phyloP scores from a whole-genome alignment of 1,140 invertebrate species.

The Drosophila rufa region DNA sequence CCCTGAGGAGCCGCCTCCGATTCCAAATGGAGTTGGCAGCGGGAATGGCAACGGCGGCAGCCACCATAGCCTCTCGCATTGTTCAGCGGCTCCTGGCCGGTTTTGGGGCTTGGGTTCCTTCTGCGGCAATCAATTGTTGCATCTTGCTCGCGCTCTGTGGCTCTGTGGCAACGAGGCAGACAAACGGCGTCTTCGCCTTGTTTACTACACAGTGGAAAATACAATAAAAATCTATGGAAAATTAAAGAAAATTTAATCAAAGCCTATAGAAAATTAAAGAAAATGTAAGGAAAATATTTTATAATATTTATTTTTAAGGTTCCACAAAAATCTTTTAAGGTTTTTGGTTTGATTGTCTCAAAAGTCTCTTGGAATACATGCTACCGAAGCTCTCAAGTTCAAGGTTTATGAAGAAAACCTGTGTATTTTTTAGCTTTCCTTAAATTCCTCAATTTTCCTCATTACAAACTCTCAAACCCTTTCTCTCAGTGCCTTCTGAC shows the following conservation, averaged over 20 bases:
- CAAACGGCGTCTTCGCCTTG: constrained; percentile 51
- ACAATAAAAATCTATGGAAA: too few relatives aligned
- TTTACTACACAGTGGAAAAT: constrained; percentile 19
- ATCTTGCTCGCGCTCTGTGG: constrained; percentile 52
- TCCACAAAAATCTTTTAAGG: too few relatives aligned
- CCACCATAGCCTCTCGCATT: constrained; percentile 34
- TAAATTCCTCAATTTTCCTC: background rate
- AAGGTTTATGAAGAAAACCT: background rate
- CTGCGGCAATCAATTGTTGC: constrained; percentile 68
- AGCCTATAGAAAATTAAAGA: too few relatives aligned
- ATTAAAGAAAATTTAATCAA: background rate
- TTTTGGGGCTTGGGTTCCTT: constrained; percentile 22
- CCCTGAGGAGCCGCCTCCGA: constrained; percentile 58
- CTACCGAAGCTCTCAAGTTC: too few relatives aligned
- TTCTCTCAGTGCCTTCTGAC: constrained; percentile 16
- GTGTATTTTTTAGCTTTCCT: too few relatives aligned
- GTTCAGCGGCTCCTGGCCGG: constrained; percentile 38
- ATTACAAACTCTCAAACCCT: background rate
- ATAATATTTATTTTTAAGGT: background rate
- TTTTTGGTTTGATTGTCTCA: too few relatives aligned
- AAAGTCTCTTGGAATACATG: too few relatives aligned
- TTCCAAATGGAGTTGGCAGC: constrained; percentile 37
- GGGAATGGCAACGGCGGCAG: background rate
- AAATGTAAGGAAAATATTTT: background rate
- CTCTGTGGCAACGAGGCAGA: constrained; percentile 45